phyloP scores from a whole-genome alignment of 2,113 vertebrate genomes.

The Setophaga kirtlandii region DNA sequence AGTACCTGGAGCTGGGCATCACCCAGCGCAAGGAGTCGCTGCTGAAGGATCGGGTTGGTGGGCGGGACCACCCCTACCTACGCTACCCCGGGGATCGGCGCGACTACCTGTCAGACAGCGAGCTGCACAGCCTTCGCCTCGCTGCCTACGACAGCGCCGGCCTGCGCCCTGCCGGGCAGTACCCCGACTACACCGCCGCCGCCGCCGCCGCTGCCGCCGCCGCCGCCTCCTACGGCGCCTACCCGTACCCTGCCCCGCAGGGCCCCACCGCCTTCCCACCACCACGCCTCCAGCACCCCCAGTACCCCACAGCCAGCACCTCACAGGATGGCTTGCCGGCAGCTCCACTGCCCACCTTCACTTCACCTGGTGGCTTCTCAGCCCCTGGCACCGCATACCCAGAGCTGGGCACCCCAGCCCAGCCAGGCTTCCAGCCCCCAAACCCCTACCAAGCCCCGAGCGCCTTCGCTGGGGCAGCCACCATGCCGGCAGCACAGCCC shows the following conservation, averaged over 20 bases:
- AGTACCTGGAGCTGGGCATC: constrained; percentile 95
- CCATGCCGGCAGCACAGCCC: constrained; percentile 79
- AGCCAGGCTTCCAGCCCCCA: constrained; percentile 83
- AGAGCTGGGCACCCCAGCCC: constrained; percentile 81
- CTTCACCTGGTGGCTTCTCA: constrained; percentile 81
- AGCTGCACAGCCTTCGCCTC: constrained; percentile 91
- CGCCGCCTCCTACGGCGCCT: constrained; percentile 81
- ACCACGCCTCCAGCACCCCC: constrained; percentile 86
- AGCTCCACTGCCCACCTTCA: constrained; percentile 81
- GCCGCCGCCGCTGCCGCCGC: constrained; percentile 51
- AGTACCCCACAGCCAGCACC: constrained; percentile 83
- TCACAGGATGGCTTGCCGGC: constrained; percentile 86
- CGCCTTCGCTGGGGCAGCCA: constrained; percentile 77
- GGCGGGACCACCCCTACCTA: constrained; percentile 86
- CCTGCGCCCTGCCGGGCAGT: constrained; percentile 82
- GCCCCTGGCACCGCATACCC: constrained; percentile 83
- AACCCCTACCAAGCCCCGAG: constrained; percentile 82
- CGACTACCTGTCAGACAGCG: constrained; percentile 96
- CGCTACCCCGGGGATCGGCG: constrained; percentile 88
- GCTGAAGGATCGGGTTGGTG: constrained; percentile 85
- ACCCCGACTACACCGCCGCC: constrained; percentile 69
- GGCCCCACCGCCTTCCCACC: constrained; percentile 80
- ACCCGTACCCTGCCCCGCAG: constrained; percentile 78
- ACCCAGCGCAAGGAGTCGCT: constrained; percentile 94
- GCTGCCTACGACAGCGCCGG: constrained; percentile 79